Base-by-base conservation (phyloP, 37 sponge, comb jelly and placozoan species). In the Tethya wilhelma region DNA sequence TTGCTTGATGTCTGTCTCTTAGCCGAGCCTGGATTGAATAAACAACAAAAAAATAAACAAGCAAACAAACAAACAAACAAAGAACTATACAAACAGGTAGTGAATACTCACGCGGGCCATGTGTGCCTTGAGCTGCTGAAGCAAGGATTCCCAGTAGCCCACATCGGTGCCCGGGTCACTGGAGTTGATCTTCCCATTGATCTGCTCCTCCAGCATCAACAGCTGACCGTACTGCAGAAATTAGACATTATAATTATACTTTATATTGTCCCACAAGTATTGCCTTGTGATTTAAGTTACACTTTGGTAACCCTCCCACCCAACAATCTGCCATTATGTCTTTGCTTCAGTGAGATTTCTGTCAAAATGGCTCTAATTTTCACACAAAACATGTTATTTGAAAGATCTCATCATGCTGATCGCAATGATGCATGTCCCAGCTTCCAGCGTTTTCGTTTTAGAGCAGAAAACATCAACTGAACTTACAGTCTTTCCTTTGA, bases 91-190 rank as follows among this genome's bases (percentile, higher is more conserved):
- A 75, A 31, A 59, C 40, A 8, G 14, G 2, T 26, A 30, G 28
- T n/a, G 62, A n/a, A n/a, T n/a, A n/a, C 87, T 53, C 32, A 88
- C 88, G 79, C 79, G 69, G 30, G 97, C 94, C 92, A 91, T 94
- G 80, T 84, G 79, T 19, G 90, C 92, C 55, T 91, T 91, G 22
- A 97, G 83, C 71, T 97, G 91, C 57, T 87, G 80, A 23, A 89
- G 85, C 42, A 94, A 40, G 6, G 93, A 53, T 76, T 97, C 98
- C 95, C 95, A 97, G 68, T 94, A 99, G 12, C 92, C 90, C 44
- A 98, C 79, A 44, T 98, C 98, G 11, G 88, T 82, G 6, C 77
- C 88, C 26, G 81, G 69, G 30, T 87, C 93, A 64, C 87, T 81
- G 29, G 88, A 67, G 67, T 86, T n/a, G 20, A 98, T 66, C 58